These are phyloP conservation scores for Ethmia dodecea DNA, from an alignment of 2,888 invertebrate genomes.

Conservation along the genomic window DNA sequence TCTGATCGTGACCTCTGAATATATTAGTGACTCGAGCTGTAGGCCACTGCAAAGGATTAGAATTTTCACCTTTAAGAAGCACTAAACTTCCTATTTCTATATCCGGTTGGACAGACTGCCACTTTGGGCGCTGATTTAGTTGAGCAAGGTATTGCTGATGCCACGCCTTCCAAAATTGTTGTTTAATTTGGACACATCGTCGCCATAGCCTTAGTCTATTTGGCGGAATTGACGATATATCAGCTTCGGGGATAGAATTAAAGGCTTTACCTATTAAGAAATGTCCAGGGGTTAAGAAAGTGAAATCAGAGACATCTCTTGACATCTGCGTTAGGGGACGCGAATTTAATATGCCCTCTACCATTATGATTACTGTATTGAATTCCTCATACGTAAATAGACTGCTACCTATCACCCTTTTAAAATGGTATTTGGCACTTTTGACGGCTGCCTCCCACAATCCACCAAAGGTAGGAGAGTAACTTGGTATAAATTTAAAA, in stretches of 20 bases:
- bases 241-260: neutral
- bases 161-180: neutral
- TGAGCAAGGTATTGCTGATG: neutral
- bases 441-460: slow-evolving; percentile 15
- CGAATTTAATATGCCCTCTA: slow-evolving; percentile 27
- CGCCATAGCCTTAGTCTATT: neutral
- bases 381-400: slow-evolving; percentile 13
- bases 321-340: slow-evolving; percentile 25
- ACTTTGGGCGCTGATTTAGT: neutral
- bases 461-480: slow-evolving; percentile 15
- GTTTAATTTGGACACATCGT: neutral
- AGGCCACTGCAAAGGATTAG: neutral
- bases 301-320: slow-evolving; percentile 20
- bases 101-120: neutral
- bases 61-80: neutral
- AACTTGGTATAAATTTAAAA: slow-evolving; percentile 14
- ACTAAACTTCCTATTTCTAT: neutral
- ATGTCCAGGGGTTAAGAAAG: slow-evolving; percentile 29
- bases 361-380: slow-evolving; percentile 9
- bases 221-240: neutral
- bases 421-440: slow-evolving; percentile 13
- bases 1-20: neutral
- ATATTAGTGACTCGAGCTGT: neutral
- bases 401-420: neutral
- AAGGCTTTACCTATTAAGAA: slow-evolving; percentile 27